Conservation (phyloP, 2,797 vertebrate genomes). For the Sternotherus odoratus region DNA sequence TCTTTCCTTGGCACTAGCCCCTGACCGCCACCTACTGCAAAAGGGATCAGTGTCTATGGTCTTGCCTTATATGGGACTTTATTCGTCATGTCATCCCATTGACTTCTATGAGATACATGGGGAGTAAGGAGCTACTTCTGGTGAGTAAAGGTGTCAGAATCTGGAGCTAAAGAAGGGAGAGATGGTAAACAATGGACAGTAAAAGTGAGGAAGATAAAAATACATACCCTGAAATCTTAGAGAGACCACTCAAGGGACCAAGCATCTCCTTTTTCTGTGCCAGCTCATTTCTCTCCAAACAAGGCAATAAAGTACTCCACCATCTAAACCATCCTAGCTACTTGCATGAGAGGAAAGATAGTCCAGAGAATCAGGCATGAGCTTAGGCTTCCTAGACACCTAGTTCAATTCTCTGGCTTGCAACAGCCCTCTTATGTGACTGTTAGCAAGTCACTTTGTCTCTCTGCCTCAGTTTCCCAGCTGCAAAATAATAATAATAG, state of each 20-base stretch:
- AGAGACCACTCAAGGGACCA: not conserved
- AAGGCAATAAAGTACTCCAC: not conserved
- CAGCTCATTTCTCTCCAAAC: not conserved
- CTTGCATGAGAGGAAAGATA: not conserved
- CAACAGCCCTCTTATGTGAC: not conserved
- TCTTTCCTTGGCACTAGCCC: not conserved
- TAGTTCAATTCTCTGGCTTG: not conserved
- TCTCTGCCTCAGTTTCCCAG: not conserved
- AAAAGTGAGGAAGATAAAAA: not conserved
- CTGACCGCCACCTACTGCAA: not conserved
- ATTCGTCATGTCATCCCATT: not conserved
- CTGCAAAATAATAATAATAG: not conserved
- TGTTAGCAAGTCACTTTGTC: not conserved
- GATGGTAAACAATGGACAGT: not conserved
- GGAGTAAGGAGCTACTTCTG: not conserved
- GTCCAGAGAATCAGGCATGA: rapidly evolving
- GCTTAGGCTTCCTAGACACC: not conserved
- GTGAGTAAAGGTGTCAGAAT: not conserved
- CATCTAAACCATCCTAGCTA: not conserved
- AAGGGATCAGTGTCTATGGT: not conserved
- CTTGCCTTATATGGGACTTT: not conserved
- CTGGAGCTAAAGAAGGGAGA: not conserved
- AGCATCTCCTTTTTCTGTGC: not conserved
- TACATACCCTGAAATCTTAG: not conserved
- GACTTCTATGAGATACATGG: not conserved